Percentiles rank a stretch among this genome's conserved stretches.
Evolutionary conservation across 2,888 invertebrate species (phyloP).

Genomic region (Rhamnusium bicolor): DNA sequence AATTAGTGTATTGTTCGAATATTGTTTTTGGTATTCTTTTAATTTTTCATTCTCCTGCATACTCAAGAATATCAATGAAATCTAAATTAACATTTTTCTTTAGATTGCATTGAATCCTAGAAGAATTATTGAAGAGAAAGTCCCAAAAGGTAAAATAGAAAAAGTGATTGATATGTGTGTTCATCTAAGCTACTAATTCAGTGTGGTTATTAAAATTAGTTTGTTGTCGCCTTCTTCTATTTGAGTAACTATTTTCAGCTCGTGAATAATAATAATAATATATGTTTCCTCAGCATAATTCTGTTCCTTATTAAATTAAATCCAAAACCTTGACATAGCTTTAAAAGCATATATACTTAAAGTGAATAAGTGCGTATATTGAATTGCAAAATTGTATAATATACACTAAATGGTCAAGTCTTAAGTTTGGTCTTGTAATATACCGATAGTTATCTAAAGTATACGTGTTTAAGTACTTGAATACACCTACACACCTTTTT

Average conservation of each 20-base stretch:
- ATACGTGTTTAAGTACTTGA: constrained; percentile 28
- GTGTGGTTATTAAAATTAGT: neutral
- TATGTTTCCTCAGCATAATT: neutral
- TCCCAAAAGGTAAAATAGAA: too few relatives aligned
- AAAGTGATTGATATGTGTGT: too few relatives aligned
- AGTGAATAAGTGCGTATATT: constrained; percentile 34
- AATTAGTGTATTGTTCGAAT: too few relatives aligned
- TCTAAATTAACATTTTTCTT: too few relatives aligned
- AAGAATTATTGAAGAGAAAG: too few relatives aligned
- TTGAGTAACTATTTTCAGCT: neutral
- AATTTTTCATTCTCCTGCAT: too few relatives aligned
- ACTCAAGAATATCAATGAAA: too few relatives aligned
- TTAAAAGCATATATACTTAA: constrained; percentile 16
- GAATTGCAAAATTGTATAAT: constrained; percentile 32
- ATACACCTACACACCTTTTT: constrained; percentile 22
- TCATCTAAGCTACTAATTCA: too few relatives aligned
- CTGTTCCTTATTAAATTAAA: neutral
- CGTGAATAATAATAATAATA: constrained; percentile 1
- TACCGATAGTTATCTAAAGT: constrained; percentile 29
- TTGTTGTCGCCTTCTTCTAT: neutral
- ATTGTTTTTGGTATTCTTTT: too few relatives aligned
- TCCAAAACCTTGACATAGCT: constrained; percentile 22
- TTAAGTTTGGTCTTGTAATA: constrained; percentile 23
- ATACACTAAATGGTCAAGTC: constrained; percentile 11
- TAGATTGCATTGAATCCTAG: too few relatives aligned